Conservation (phyloP, 2,888 invertebrate genomes). For the Frankliniella fusca region DNA sequence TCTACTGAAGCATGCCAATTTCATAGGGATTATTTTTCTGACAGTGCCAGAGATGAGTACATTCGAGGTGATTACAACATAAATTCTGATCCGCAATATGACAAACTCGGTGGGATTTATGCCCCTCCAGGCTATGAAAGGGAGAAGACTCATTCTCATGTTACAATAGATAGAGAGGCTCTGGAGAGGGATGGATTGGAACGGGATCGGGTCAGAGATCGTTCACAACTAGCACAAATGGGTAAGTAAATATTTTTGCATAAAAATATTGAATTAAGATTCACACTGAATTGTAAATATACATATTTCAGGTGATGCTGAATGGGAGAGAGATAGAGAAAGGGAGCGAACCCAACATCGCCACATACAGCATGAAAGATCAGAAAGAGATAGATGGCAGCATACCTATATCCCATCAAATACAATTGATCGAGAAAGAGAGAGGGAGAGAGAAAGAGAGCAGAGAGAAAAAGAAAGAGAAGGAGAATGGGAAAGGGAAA, state of each 20-base stretch:
- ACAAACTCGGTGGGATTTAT: conserved; percentile 55
- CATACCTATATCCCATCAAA: not conserved
- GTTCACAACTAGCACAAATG: conserved; percentile 1
- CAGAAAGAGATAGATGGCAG: conserved; percentile 2
- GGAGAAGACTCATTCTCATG: conserved; percentile 34
- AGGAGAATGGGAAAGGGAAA: conserved; percentile 7
- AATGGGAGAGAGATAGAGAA: conserved; percentile 4
- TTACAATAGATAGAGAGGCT: not conserved
- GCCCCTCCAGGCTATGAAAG: conserved; percentile 54
- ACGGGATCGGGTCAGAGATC: not conserved
- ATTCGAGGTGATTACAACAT: conserved; percentile 39
- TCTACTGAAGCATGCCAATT: no score
- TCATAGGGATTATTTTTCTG: conserved; percentile 39
- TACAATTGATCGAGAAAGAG: conserved; percentile 9
- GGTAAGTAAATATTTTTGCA: not conserved
- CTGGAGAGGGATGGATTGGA: not conserved
- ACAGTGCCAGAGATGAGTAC: conserved; percentile 39
- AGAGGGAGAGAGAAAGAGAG: conserved; percentile 1
- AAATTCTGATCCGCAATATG: conserved; percentile 50
- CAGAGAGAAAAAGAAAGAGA: conserved; percentile 18
- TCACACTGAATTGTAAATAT: not conserved
- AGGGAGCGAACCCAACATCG: not conserved
- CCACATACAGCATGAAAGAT: not conserved
- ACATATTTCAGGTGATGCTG: not conserved
- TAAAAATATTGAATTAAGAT: not conserved